Base-by-base conservation (phyloP, 2,888 invertebrate species). In the Orthosia incerta region DNA sequence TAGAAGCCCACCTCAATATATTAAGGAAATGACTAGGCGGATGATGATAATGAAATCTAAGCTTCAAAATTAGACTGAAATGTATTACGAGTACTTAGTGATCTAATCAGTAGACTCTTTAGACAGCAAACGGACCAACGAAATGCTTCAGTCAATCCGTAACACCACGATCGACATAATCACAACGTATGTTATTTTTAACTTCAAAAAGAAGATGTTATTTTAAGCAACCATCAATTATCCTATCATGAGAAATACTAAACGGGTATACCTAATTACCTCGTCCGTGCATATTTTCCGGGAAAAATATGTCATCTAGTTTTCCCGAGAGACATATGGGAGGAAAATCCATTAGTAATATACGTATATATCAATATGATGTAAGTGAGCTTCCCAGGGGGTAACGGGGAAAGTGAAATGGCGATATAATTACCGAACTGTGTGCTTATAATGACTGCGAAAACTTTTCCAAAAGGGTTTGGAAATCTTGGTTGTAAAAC, bases 281-380 rank as follows among this genome's bases (percentile, higher is more conserved):
- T 61, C 50, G 46, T 48, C 56, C 60, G 46, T 46, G 39, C 13
- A 56, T 48, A 53, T 68, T 67, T 76, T 56, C 16, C 51, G 56
- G 13, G 57, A 77, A 77, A 77, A 77, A 77, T 77, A 68, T 78
- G 61, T 77, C 61, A 61, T 48, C 12, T 4, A 67, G 1, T 76
- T 20, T 76, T 56, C 78, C 56, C 83, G 53, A 12, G 82, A 23
- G 77, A 9, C 18, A 20, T n/a, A n/a, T 3, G 53, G 11, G 39
- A 68, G 51, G 78, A 82, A 82, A 77, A 77, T 77, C 77, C 69
- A 77, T 82, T 77, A 66, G 56, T 77, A 57, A 76, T 63, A 63
- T 56, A 76, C n/a, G 76, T 9, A 39, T 39, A 77, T 56, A 61
- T 82, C 61, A 61, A 76, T 57, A 39, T 48, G 48, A 45, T n/a